Conservation (phyloP, 2,888 invertebrate species). For the Harmothoe impar region DNA sequence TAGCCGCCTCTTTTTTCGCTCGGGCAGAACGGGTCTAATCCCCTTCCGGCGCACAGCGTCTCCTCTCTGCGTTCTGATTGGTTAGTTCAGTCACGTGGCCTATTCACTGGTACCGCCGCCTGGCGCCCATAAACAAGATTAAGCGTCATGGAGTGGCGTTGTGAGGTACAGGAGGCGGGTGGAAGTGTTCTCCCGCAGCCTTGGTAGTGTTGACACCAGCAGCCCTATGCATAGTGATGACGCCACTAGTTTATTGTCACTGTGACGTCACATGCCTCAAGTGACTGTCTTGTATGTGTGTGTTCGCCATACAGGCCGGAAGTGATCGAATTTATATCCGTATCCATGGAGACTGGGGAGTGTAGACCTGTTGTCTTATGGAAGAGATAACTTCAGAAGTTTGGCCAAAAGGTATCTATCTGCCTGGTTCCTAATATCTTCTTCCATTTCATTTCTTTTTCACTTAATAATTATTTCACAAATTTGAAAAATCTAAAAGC, state of each 20-base stretch:
- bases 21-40: background rate
- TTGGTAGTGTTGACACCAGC: background rate
- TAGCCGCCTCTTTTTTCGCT: background rate
- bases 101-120: conserved; percentile 46
- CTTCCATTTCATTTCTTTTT: no score
- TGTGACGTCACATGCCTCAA: conserved; percentile 9
- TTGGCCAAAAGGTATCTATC: no score
- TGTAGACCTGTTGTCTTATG: no score
- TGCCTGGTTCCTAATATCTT: no score
- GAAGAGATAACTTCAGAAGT: no score
- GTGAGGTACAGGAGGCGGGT: background rate
- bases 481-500: no score
- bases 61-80: conserved; percentile 28
- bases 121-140: conserved; percentile 47
- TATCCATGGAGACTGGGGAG: background rate
- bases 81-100: conserved; percentile 55
- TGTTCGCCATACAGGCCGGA: background rate
- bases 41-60: background rate
- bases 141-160: conserved; percentile 15
- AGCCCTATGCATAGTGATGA: conserved; percentile 24
- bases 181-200: background rate
- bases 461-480: no score
- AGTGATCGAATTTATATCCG: background rate
- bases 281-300: conserved; percentile 8
- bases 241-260: background rate